Conservation (phyloP, 2,888 invertebrate species). For the Agonopterix heracliana region DNA sequence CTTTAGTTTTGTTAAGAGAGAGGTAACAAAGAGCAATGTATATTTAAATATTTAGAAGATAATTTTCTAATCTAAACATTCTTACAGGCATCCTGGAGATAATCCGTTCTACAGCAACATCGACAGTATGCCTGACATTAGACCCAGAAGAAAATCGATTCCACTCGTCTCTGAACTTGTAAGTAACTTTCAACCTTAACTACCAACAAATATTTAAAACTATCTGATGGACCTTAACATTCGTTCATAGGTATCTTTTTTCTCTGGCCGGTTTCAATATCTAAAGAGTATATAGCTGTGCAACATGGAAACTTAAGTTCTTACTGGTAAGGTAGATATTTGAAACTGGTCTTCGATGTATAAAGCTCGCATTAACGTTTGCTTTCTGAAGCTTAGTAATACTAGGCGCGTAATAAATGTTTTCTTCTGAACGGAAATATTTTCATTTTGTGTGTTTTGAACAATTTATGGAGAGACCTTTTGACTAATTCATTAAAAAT, state of each 20-base stretch:
- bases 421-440: slow-evolving; percentile 58
- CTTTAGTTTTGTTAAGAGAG: too few species aligned
- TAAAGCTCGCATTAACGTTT: slow-evolving; percentile 66
- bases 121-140: slow-evolving; percentile 99
- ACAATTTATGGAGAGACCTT: slow-evolving; percentile 42
- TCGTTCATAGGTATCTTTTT: slow-evolving; percentile 12
- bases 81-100: slow-evolving; percentile 89
- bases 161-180: slow-evolving; percentile 99
- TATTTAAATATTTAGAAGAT: too few species aligned
- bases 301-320: slow-evolving; percentile 10
- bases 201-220: slow-evolving; percentile 20
- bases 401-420: slow-evolving; percentile 76
- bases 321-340: slow-evolving; percentile 45
- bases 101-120: slow-evolving; percentile 99
- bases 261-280: slow-evolving; percentile 57
- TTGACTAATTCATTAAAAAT: neutral
- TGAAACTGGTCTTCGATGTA: slow-evolving; percentile 69
- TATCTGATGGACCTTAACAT: slow-evolving; percentile 41
- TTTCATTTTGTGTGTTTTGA: slow-evolving; percentile 44
- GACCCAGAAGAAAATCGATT: slow-evolving; percentile 97
- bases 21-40: too few species aligned
- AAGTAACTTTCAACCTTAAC: slow-evolving; percentile 70
- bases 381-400: slow-evolving; percentile 73
- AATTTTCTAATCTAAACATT: neutral
- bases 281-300: slow-evolving; percentile 9